phyloP scores from a whole-genome alignment of 2,888 invertebrate genomes.

The Cistogaster globosa region DNA sequence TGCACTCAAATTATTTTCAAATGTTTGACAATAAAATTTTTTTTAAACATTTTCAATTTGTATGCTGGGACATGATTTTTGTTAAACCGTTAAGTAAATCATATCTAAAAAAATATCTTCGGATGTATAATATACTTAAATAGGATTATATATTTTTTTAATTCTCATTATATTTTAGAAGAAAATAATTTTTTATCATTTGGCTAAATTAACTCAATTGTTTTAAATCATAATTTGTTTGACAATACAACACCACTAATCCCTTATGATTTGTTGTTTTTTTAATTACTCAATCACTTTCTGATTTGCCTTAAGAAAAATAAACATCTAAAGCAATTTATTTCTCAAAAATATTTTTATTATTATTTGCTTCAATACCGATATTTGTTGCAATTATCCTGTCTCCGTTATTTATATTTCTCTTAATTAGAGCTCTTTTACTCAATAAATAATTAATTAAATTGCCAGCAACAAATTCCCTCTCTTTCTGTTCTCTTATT shows the following conservation, averaged over 20 bases:
- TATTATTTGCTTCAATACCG: conserved; percentile 29
- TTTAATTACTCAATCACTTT: not conserved
- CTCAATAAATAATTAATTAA: conserved; percentile 22
- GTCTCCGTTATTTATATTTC: not conserved
- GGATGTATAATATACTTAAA: too few relatives aligned
- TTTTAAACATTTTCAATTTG: too few relatives aligned
- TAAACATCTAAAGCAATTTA: not conserved
- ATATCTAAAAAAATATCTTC: too few relatives aligned
- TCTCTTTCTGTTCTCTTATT: not conserved
- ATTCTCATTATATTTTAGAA: not conserved
- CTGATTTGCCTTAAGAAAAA: conserved; percentile 25
- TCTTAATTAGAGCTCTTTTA: not conserved
- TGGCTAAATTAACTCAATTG: conserved; percentile 58
- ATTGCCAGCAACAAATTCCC: conserved; percentile 3
- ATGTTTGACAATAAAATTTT: too few relatives aligned
- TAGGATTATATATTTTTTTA: too few relatives aligned
- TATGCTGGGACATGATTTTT: too few relatives aligned
- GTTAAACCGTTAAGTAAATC: too few relatives aligned
- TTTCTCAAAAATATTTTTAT: conserved; percentile 4
- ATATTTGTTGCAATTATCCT: conserved; percentile 28
- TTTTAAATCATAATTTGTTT: conserved; percentile 3
- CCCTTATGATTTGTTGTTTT: conserved; percentile 1
- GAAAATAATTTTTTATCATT: not conserved
- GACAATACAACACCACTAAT: conserved; percentile 45
- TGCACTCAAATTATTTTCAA: too few relatives aligned